These are phyloP conservation scores for Trichacis sp. DNA, from an alignment of 2,888 invertebrate species.

Conservation along the genomic window DNA sequence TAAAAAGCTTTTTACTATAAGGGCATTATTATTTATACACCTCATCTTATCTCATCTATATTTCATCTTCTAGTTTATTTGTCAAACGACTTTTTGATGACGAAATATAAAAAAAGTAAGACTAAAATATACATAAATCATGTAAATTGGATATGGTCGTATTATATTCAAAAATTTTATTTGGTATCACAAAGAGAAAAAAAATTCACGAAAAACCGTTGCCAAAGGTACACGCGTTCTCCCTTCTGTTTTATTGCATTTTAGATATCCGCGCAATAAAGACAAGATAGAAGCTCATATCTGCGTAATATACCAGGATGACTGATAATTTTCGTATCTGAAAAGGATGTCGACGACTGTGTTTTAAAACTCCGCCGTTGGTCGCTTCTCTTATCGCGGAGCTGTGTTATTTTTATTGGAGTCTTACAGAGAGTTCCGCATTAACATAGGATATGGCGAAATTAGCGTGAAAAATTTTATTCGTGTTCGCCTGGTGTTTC, in stretches of 20 bases:
- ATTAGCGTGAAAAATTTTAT: neutral
- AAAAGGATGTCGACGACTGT: constrained; percentile 56
- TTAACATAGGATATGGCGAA: neutral
- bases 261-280: constrained; percentile 33
- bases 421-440: neutral
- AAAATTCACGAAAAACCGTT: neutral
- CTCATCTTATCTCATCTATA: no score
- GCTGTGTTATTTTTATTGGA: neutral
- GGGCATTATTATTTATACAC: no score
- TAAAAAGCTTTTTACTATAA: no score
- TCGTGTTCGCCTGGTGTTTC: neutral
- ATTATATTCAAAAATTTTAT: no score
- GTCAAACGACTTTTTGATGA: no score
- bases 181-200: no score
- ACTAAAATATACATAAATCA: no score
- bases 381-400: neutral
- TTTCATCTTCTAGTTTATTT: no score
- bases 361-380: constrained; percentile 22
- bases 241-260: neutral
- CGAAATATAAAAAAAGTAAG: no score
- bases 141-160: no score
- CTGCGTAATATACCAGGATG: constrained; percentile 58
- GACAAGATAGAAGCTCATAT: constrained; percentile 52
- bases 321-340: constrained; percentile 60
- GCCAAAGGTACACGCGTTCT: neutral